Percentiles rank a stretch among this genome's conserved stretches.
Evolutionary conservation across 2,888 invertebrate genomes (phyloP).

Genomic region (Lymantria monacha): DNA sequence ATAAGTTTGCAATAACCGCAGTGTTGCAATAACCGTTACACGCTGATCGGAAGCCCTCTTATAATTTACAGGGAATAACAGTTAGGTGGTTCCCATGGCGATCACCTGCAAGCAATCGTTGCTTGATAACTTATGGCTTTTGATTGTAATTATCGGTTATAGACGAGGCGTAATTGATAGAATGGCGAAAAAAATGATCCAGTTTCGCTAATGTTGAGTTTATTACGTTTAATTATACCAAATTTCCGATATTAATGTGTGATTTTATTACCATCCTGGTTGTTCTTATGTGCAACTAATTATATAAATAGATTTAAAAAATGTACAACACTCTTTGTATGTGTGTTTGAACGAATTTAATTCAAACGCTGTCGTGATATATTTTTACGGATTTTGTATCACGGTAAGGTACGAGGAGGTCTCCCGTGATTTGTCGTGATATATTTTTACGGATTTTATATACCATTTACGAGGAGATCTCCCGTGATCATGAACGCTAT

Average conservation of each 20-base stretch:
- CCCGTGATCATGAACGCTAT: too few relatives aligned
- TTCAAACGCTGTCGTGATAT: too few relatives aligned
- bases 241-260: background rate
- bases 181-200: constrained; percentile 13
- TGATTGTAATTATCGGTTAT: constrained; percentile 28
- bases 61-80: constrained; percentile 64
- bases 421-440: too few relatives aligned
- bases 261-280: background rate
- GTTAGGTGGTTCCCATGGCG: constrained; percentile 54
- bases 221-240: constrained; percentile 14
- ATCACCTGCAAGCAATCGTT: constrained; percentile 32
- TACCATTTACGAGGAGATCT: too few relatives aligned
- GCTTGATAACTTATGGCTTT: constrained; percentile 33
- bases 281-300: background rate
- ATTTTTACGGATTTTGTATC: too few relatives aligned
- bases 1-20: constrained; percentile 47
- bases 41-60: constrained; percentile 60
- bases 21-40: constrained; percentile 62
- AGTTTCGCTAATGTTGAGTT: constrained; percentile 19
- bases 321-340: too few relatives aligned
- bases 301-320: too few relatives aligned
- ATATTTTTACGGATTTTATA: too few relatives aligned
- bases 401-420: too few relatives aligned
- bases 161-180: constrained; percentile 19
- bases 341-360: too few relatives aligned